These are phyloP conservation scores for Deroptyus accipitrinus DNA, from an alignment of 2,113 vertebrate species.

Conservation along the genomic window DNA sequence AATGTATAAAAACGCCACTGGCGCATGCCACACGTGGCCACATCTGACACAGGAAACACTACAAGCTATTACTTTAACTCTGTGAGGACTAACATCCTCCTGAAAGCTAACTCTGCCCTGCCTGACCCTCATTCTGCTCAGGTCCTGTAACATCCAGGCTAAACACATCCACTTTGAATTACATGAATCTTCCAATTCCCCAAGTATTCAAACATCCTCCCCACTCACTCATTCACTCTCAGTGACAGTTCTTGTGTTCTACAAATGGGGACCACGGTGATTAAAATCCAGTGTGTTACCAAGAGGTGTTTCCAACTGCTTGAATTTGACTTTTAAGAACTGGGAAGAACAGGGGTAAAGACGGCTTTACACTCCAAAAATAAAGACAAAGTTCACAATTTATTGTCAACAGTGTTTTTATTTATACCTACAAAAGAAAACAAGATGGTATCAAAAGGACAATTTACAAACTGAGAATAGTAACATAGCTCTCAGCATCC, in stretches of 20 bases:
- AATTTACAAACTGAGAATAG: slow-evolving; percentile 82
- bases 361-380: not conserved
- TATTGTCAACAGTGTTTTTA: slow-evolving; percentile 84
- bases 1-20: not conserved
- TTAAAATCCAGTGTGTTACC: not conserved
- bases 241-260: not conserved
- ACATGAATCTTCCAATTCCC: not conserved
- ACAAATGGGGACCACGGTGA: rapidly evolving
- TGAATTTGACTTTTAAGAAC: not conserved
- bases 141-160: not conserved
- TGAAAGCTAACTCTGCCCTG: not conserved
- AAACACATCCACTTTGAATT: not conserved
- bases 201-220: not conserved
- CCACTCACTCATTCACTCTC: not conserved
- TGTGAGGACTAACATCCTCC: not conserved
- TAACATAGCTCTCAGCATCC: slow-evolving; percentile 80
- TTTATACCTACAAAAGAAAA: slow-evolving; percentile 88
- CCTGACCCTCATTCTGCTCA: not conserved
- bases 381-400: slow-evolving; percentile 66
- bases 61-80: not conserved
- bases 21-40: not conserved
- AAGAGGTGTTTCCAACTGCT: not conserved
- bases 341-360: not conserved
- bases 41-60: not conserved
- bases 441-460: slow-evolving; percentile 87